phyloP scores from a whole-genome alignment of 2,888 invertebrate genomes.

The Melipona beecheii region DNA sequence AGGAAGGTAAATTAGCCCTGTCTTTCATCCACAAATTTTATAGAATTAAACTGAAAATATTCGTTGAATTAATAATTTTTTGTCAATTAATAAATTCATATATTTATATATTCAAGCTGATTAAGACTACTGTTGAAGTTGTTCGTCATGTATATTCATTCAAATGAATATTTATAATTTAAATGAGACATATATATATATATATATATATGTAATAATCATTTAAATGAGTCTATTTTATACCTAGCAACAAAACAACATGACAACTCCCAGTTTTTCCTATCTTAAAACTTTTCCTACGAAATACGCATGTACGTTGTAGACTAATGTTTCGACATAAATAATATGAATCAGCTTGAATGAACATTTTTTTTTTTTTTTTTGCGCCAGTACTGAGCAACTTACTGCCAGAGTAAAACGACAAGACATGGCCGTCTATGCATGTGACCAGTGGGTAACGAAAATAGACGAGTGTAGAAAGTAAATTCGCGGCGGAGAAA shows the following conservation, averaged over 20 bases:
- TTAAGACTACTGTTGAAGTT: too few relatives aligned
- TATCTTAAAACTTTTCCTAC: too few relatives aligned
- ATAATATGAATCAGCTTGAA: too few relatives aligned
- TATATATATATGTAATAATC: neutral
- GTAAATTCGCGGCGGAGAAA: constrained; percentile 61
- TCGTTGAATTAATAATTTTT: too few relatives aligned
- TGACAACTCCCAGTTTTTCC: neutral
- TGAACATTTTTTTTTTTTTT: too few relatives aligned
- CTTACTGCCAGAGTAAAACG: neutral
- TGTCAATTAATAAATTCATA: too few relatives aligned
- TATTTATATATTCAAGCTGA: too few relatives aligned
- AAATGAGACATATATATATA: too few relatives aligned
- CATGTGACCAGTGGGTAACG: constrained; percentile 30
- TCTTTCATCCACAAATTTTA: too few relatives aligned
- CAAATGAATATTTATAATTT: neutral
- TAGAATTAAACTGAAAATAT: too few relatives aligned
- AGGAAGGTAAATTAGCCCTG: too few relatives aligned
- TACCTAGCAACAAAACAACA: neutral
- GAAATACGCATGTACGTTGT: neutral
- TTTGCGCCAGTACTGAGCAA: too few relatives aligned
- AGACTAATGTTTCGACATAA: neutral
- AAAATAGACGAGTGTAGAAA: constrained; percentile 67
- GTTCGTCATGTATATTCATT: neutral
- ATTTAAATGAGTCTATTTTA: rapidly evolving
- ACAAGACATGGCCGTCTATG: neutral